Conservation (phyloP, 2,888 invertebrate genomes). For the Eurytoma adleriae region DNA sequence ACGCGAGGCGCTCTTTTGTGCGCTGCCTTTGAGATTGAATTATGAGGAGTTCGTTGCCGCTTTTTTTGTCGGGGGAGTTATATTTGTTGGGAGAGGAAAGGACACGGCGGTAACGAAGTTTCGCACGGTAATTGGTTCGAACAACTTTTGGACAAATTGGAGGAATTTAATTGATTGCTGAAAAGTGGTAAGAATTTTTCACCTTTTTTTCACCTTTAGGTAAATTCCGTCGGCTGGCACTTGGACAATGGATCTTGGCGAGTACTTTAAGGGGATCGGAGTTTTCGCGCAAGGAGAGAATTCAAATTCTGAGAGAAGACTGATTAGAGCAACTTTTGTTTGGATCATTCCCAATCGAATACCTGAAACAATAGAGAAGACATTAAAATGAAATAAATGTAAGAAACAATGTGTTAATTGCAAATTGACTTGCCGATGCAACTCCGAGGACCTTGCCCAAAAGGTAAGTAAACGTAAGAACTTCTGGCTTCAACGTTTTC, state of each 20-base stretch:
- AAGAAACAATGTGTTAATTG: neutral
- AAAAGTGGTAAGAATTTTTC: neutral
- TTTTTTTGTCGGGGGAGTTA: neutral
- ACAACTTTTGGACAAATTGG: neutral
- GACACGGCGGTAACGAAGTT: neutral
- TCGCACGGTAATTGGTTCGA: neutral
- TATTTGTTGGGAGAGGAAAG: neutral
- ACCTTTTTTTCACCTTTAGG: constrained; percentile 25
- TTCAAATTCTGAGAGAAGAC: constrained; percentile 23
- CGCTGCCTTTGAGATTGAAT: constrained; percentile 36
- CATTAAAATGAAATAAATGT: too few species aligned
- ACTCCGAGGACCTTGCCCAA: constrained; percentile 68
- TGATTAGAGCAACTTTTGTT: constrained; percentile 52
- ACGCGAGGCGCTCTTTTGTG: constrained; percentile 4
- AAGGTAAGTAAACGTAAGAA: constrained; percentile 67
- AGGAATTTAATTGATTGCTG: constrained; percentile 1
- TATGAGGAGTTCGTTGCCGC: constrained; percentile 11
- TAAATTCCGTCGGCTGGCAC: constrained; percentile 24
- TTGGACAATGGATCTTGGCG: constrained; percentile 30
- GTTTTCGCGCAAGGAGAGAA: constrained; percentile 25
- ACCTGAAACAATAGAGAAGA: neutral
- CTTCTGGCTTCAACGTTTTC: constrained; percentile 67
- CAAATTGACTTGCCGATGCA: constrained; percentile 67
- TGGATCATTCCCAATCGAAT: constrained; percentile 51
- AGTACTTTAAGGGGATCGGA: constrained; percentile 33